A percentile compares a stretch with the other conserved stretches of the same genome.
These are phyloP conservation scores for Habroteleia sp. DNA, from an alignment of 2,888 invertebrate genomes.

Conservation along the genomic window DNA sequence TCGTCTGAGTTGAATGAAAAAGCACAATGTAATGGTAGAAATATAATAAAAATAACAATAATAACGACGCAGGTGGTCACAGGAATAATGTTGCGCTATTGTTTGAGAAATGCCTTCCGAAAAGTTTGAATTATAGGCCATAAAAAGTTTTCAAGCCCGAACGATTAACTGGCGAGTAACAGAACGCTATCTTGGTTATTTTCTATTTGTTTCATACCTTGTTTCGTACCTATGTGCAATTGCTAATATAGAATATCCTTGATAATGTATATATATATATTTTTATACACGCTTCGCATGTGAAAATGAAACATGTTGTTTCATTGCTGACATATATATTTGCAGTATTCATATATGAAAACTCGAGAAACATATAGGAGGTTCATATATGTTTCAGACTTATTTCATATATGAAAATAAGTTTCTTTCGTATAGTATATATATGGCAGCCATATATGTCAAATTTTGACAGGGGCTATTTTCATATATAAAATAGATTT, in stretches of 20 bases:
- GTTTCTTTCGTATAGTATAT: too few relatives aligned
- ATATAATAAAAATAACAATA: conserved; percentile 7
- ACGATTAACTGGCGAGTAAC: conserved; percentile 70
- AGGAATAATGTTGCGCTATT: conserved; percentile 37
- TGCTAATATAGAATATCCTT: conserved; percentile 14
- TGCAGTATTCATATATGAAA: too few relatives aligned
- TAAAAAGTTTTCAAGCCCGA: conserved; percentile 75
- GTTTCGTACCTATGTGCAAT: conserved; percentile 25
- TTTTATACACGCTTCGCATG: neutral
- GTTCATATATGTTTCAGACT: too few relatives aligned
- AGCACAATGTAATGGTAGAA: neutral
- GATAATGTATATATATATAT: conserved; percentile 20
- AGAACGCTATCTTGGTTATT: conserved; percentile 36
- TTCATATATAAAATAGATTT: too few relatives aligned
- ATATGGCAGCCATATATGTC: too few relatives aligned
- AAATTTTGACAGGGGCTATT: too few relatives aligned
- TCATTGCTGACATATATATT: too few relatives aligned
- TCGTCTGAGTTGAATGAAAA: neutral
- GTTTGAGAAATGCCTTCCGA: conserved; percentile 67
- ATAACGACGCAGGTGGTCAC: conserved; percentile 1
- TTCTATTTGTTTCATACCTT: conserved; percentile 30
- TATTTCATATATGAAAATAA: too few relatives aligned
- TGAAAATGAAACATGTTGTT: too few relatives aligned
- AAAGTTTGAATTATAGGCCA: conserved; percentile 75
- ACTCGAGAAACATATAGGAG: too few relatives aligned